phyloP scores from a whole-genome alignment of 1,140 invertebrate genomes.

The Drosophila sproati region DNA sequence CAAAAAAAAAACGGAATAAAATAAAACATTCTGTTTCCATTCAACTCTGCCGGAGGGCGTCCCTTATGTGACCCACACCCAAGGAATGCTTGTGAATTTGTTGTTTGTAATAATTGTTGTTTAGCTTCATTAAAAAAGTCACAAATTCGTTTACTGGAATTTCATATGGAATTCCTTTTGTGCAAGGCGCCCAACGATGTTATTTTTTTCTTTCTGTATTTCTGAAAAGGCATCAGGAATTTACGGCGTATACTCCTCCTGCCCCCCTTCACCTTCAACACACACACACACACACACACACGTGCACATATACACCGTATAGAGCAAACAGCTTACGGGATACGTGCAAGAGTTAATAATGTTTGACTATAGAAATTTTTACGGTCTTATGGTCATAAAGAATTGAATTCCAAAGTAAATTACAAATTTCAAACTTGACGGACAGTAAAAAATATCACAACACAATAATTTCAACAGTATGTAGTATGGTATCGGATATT shows the following conservation, averaged over 20 bases:
- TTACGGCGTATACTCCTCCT: constrained; percentile 31
- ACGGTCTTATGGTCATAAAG: constrained; percentile 19
- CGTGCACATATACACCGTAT: background rate
- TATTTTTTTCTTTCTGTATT: background rate
- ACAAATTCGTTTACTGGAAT: constrained; percentile 76
- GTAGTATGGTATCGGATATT: background rate
- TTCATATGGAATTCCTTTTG: constrained; percentile 70
- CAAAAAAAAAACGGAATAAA: constrained; percentile 17
- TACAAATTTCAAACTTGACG: background rate
- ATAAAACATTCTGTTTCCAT: constrained; percentile 46
- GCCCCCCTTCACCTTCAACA: background rate
- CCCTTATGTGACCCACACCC: background rate
- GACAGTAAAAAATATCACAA: background rate
- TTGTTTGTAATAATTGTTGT: constrained; percentile 73
- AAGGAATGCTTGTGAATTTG: constrained; percentile 38
- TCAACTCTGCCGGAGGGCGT: constrained; percentile 17
- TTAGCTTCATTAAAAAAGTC: constrained; percentile 81
- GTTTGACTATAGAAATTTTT: constrained; percentile 10
- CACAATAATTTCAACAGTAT: background rate
- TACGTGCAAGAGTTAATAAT: constrained; percentile 25
- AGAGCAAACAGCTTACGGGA: constrained; percentile 4
- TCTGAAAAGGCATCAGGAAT: constrained; percentile 61
- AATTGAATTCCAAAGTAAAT: constrained; percentile 9
- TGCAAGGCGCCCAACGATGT: constrained; percentile 3
- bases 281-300: constrained; percentile 22